These are phyloP conservation scores for Pardalotus punctatus DNA, from an alignment of 2,113 vertebrate genomes.

Conservation along the genomic window DNA sequence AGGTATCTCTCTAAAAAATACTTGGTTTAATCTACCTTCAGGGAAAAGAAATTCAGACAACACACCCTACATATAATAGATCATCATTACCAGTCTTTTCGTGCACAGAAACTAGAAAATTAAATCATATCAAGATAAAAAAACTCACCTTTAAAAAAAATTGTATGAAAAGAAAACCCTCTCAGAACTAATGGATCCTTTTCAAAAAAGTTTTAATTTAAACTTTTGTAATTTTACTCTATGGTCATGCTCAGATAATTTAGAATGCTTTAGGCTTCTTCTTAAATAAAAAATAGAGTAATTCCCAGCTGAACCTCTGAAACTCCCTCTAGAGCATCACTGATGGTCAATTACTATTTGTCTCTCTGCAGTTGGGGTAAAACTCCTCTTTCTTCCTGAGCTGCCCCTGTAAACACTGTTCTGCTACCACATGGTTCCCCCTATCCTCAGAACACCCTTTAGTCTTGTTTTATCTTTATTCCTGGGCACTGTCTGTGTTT, in stretches of 20 bases:
- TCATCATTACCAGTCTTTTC: not conserved
- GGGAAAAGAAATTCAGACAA: not conserved
- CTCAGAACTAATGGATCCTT: not conserved
- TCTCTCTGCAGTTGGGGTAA: not conserved
- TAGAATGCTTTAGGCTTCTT: not conserved
- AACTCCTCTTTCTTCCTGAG: not conserved
- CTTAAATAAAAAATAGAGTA: not conserved
- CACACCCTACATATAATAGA: not conserved
- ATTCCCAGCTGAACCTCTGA: not conserved
- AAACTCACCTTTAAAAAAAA: not conserved
- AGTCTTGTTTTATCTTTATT: conserved; percentile 57
- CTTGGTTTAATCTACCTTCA: not conserved
- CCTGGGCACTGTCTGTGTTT: conserved; percentile 32
- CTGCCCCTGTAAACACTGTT: not conserved
- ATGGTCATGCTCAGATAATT: not conserved
- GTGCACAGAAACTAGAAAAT: not conserved
- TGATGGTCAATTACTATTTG: not conserved
- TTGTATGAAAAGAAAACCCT: fast-evolving
- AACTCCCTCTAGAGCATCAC: not conserved
- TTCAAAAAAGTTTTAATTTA: not conserved
- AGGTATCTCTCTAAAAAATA: not conserved
- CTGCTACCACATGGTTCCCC: not conserved
- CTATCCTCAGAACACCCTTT: not conserved
- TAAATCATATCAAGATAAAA: not conserved
- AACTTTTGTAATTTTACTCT: not conserved